A percentile compares a stretch with the other conserved stretches of the same genome.
Conservation (phyloP, 2,113 vertebrate genomes). For the Seriola aureovittata region DNA sequence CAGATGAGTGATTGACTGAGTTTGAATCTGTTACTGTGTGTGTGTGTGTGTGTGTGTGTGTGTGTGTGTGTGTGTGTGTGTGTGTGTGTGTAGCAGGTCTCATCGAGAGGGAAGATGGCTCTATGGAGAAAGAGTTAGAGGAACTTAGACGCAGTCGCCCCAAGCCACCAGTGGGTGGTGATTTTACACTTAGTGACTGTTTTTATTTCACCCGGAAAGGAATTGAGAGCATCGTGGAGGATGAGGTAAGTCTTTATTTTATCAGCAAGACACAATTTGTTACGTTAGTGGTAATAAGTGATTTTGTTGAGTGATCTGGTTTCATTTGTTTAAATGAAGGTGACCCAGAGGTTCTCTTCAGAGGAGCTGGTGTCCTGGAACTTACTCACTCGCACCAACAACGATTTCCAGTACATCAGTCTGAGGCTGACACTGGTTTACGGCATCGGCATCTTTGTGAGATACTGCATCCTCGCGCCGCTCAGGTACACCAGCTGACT, state of each 20-base stretch:
- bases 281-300: neutral
- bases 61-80: slow-evolving; percentile 21
- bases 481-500: slow-evolving; percentile 88
- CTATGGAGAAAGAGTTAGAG: slow-evolving; percentile 92
- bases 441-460: slow-evolving; percentile 89
- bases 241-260: slow-evolving; percentile 81
- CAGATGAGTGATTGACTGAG: neutral
- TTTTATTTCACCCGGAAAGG: slow-evolving; percentile 96
- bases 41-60: neutral
- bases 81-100: slow-evolving; percentile 85
- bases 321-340: slow-evolving; percentile 63
- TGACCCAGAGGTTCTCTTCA: slow-evolving; percentile 95
- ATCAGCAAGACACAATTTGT: neutral
- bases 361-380: slow-evolving; percentile 98
- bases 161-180: slow-evolving; percentile 79
- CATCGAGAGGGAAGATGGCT: slow-evolving; percentile 91
- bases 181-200: slow-evolving; percentile 93
- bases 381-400: slow-evolving; percentile 95
- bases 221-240: slow-evolving; percentile 95
- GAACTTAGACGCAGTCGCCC: slow-evolving; percentile 85
- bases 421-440: slow-evolving; percentile 90
- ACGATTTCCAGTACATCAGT: slow-evolving; percentile 95
- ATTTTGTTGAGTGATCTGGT: neutral
- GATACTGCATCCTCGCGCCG: slow-evolving; percentile 94
- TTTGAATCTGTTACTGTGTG: neutral